Conservation (phyloP, 2,113 vertebrate species). For the Pheucticus melanocephalus region DNA sequence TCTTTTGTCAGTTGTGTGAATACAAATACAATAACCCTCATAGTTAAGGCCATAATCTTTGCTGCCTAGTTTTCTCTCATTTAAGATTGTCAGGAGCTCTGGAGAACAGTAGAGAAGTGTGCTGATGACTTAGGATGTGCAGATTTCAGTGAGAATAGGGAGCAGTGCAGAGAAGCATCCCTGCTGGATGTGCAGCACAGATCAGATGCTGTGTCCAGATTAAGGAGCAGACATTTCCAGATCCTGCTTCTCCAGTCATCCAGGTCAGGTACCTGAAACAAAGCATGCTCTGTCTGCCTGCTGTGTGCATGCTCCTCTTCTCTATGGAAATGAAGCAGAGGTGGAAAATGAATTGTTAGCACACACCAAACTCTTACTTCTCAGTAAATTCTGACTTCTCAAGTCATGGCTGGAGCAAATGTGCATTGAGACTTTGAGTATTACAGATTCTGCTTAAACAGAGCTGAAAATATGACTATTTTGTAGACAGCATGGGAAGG, state of each 20-base stretch:
- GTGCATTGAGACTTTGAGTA: neutral
- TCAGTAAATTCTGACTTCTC: neutral
- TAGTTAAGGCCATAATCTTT: neutral
- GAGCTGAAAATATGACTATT: neutral
- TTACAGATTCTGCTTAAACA: neutral
- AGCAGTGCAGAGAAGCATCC: neutral
- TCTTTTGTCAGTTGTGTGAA: neutral
- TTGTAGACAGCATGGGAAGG: neutral
- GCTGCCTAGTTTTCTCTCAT: neutral
- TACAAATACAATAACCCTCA: neutral
- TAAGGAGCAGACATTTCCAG: neutral
- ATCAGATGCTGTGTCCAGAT: neutral
- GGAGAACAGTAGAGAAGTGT: neutral
- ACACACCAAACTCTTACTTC: neutral
- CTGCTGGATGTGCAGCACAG: neutral
- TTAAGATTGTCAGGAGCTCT: neutral
- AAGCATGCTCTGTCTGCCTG: neutral
- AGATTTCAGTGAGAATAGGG: neutral
- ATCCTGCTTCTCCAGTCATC: conserved; percentile 9
- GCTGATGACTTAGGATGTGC: neutral
- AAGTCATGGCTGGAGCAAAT: neutral
- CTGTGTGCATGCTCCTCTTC: neutral
- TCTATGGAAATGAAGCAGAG: neutral
- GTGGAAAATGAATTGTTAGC: neutral
- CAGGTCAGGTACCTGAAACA: neutral